Base-by-base conservation (phyloP, 2,797 vertebrate genomes). In the Acrossocheilus fasciatus region DNA sequence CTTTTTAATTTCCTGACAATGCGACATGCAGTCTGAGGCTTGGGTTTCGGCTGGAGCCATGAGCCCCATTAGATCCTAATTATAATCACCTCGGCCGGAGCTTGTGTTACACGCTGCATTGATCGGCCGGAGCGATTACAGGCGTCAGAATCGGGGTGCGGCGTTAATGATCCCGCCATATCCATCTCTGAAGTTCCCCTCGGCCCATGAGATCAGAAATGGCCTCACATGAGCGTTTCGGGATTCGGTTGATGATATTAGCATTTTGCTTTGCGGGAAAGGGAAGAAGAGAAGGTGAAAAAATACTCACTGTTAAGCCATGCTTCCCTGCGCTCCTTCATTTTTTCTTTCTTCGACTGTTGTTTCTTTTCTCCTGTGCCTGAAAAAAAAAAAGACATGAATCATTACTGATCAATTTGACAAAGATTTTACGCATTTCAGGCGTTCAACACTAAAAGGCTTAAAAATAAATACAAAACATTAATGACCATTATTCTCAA, bases 261-360 rank as follows among this genome's bases (percentile, higher is more conserved):
- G 26, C 1, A 0, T 23, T 85, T 17, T 79, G 39, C 50, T 50
- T 26, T 68, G 9, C 7, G 10, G 26, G 54, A 36, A 41, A 83
- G 1, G n/a, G 26, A 50, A 59, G 18, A 73, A 23, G 72, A 64
- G 2, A 23, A 20, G 23, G 52, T 59, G 4, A 9, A 75, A 9
- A 64, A 30, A 75, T 39, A 95, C 95, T 95, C 85, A 96, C 95
- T 96, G 91, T 92, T 94, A 1, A 96, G 92, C 95, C 95, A 96
- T 0, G 90, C 43, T 9, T 96, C 94, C 81, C 94, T 91, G 73
- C 95, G 91, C 89, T 95, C 94, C 90, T 95, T 95, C 90, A 94
- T 94, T 92, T 95, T 96, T 87, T 95, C 94, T 68, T 95, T 96
- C 93, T 96, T 96, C 4, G 95, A 83, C 88, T 94, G 92, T 11